Evolutionary conservation across 2,797 vertebrate species (phyloP).

Genomic region (Chelon labrosus): DNA sequence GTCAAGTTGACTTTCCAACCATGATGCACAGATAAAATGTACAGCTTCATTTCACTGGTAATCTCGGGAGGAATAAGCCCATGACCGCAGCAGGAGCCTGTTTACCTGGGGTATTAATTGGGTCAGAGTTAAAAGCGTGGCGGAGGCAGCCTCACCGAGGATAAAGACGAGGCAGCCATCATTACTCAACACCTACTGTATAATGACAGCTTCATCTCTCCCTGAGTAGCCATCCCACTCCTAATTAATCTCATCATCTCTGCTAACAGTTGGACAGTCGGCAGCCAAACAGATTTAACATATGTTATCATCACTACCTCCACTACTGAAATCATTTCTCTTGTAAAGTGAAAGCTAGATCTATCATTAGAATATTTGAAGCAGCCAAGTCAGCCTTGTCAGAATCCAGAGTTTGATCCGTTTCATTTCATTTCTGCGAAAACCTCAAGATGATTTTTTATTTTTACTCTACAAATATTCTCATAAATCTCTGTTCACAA

Average conservation of each 20-base stretch:
- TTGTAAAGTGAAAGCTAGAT: constrained; percentile 27
- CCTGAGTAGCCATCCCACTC: constrained; percentile 81
- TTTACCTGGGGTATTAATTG: constrained; percentile 85
- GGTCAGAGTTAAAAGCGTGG: constrained; percentile 76
- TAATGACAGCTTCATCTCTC: constrained; percentile 85
- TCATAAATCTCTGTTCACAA: constrained; percentile 16
- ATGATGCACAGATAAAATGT: constrained; percentile 85
- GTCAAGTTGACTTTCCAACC: constrained; percentile 86
- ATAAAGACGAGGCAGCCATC: constrained; percentile 77
- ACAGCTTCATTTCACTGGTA: constrained; percentile 82
- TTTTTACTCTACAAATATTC: not conserved
- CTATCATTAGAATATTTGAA: constrained; percentile 32
- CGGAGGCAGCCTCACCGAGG: constrained; percentile 58
- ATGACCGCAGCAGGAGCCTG: constrained; percentile 72
- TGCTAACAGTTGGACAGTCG: constrained; percentile 78
- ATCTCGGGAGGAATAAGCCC: constrained; percentile 74
- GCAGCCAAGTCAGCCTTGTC: constrained; percentile 19
- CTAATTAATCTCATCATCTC: constrained; percentile 85
- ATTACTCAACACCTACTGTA: constrained; percentile 83
- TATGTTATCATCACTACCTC: constrained; percentile 65
- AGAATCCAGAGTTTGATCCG: constrained; percentile 31
- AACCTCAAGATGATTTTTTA: constrained; percentile 24
- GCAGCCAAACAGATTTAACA: constrained; percentile 76
- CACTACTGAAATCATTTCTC: constrained; percentile 51
- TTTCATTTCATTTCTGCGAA: constrained; percentile 10